Base-by-base conservation (phyloP, 2,888 invertebrate genomes). In the Tiliacea citrago region DNA sequence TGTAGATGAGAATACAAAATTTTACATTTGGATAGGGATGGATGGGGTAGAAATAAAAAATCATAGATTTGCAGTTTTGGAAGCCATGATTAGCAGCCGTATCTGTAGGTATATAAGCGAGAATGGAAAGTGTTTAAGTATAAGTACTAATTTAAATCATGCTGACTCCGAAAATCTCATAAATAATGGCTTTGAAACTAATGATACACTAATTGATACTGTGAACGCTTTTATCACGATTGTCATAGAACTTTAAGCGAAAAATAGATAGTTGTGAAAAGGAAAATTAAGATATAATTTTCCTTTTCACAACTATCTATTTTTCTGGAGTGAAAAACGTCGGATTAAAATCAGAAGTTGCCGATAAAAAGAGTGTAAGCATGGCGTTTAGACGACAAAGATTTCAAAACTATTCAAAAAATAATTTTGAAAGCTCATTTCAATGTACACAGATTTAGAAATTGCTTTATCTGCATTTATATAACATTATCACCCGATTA, bases 401-500 rank as follows among this genome's bases (percentile, higher is more conserved):
- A 24, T 42, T 45, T 35, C 0, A 24, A 35, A 53, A 42, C 29
- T 3, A 47, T 35, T 45, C 7, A 21, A 57, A 49, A 29, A 3
- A 16, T 51, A 9, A 60, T 49, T 73, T 77, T 61, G 47, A 60
- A 73, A 73, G 73, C 42, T 62, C 8, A 78, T 76, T 68, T 68
- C n/a, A 63, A 62, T 24, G 35, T 49, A 47, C 68, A 51, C 47
- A 82, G 60, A 72, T 79, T 83, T 82, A 79, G 83, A 82, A 83
- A 80, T 73, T 53, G 29, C 70, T 68, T 61, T 57, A 80, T 82
- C 81, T 73, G 68, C 80, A 80, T 82, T 51, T 58, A 75, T 72
- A 83, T 71, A 66, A 68, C 51, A 82, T 83, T 83, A 80, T 83
- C 82, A 72, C 66, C 57, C 70, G 73, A 55, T 83, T 89, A 88